Evolutionary conservation across 2,797 vertebrate species (phyloP).

Genomic region (Sebastes iracundus): DNA sequence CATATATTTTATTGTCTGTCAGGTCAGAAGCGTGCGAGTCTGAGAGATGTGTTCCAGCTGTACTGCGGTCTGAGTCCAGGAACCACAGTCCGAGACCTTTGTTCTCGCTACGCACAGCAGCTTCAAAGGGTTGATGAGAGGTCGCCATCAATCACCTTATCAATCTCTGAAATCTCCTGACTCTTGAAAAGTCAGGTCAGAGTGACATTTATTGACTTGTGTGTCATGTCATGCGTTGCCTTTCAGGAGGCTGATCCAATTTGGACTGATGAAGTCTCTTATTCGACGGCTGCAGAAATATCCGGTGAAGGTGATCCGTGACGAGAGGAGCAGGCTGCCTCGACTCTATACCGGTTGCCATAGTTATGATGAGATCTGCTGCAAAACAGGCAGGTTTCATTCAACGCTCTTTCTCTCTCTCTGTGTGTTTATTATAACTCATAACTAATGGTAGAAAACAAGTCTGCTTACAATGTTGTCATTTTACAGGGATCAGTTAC

Average conservation of each 20-base stretch:
- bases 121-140: constrained; percentile 95
- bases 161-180: neutral
- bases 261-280: constrained; percentile 95
- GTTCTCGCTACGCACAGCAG: constrained; percentile 93
- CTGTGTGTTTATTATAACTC: neutral
- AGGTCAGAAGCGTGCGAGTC: constrained; percentile 93
- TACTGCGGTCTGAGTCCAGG: constrained; percentile 97
- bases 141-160: constrained; percentile 65
- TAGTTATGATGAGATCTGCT: constrained; percentile 99
- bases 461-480: neutral
- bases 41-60: constrained; percentile 96
- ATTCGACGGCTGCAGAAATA: constrained; percentile 97
- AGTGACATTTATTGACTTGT: neutral
- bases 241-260: constrained; percentile 93
- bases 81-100: constrained; percentile 96
- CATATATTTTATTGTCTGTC: constrained; percentile 4
- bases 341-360: constrained; percentile 96
- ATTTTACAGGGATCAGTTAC: constrained; percentile 93
- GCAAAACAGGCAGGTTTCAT: constrained; percentile 90
- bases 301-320: constrained; percentile 90
- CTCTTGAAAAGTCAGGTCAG: constrained; percentile 1
- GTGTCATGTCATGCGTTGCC: constrained; percentile 4
- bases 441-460: neutral
- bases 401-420: neutral
- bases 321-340: constrained; percentile 90